Evolutionary conservation across 2,888 invertebrate genomes (phyloP), one percentile per base, ranked within the genome.

Genomic region (Drosophila eohydei): DNA sequence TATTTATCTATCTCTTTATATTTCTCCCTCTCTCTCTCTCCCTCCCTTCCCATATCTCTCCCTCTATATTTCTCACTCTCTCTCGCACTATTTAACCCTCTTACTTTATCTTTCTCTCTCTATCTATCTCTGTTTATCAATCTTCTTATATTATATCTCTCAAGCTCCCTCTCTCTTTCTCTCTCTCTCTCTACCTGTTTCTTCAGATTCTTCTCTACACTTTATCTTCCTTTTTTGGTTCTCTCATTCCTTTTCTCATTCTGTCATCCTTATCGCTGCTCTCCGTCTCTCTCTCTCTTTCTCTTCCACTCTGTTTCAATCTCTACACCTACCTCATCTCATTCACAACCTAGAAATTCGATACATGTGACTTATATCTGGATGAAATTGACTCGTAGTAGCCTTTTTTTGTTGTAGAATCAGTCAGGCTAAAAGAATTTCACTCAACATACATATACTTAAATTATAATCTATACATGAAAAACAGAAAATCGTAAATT

Each of bases 401-500:
- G 68, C 16, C 54, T 58, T 67, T 43, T 16, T 2, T n/a, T 4
- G 28, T 4, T 6, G 21, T 14, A 21, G 41, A 43, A 30, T 74
- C 57, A 74, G 55, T 36, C 61, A 59, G 58, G 50, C 34, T 44
- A 43, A 34, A 44, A 46, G 11, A 48, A 36, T 46, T 56, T 30
- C 36, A 57, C 44, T 62, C 28, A 30, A 28, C 46, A 52, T 43
- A 50, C 9, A 71, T 43, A 58, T 38, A 61, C 16, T 21, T 55
- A 41, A 34, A 58, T 65, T 62, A 51, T 36, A 51, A 41, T 40
- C 57, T 61, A 28, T 9, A 57, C 57, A 48, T 48, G 8, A 46
- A 56, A 71, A 58, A 56, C 34, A 51, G 5, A 58, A 50, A 61
- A 43, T 38, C 38, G 30, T 40, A 48, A 71, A 71, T 71, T 58